Percentiles rank a stretch among this genome's conserved stretches.
Evolutionary conservation across 1,140 invertebrate genomes (phyloP).

Genomic region (Papilio polytes): DNA sequence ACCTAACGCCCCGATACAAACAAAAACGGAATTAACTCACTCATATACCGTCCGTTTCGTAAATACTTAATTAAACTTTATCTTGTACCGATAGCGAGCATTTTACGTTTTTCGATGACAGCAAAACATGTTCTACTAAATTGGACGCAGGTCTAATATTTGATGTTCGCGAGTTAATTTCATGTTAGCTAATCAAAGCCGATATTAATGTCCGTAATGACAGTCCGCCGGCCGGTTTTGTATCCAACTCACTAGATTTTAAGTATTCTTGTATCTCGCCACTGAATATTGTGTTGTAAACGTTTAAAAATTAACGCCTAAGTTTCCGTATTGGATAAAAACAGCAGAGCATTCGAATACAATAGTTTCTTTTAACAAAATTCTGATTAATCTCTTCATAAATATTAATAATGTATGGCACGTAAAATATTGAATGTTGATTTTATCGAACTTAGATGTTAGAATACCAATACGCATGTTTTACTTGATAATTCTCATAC

Average conservation of each 20-base stretch:
- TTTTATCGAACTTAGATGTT: not conserved
- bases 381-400: not conserved
- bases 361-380: not conserved
- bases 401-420: not conserved
- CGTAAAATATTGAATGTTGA: not conserved
- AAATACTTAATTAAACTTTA: slow-evolving; percentile 48
- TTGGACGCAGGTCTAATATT: not conserved
- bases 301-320: not conserved
- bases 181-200: slow-evolving; percentile 12
- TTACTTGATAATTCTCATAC: not conserved
- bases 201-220: slow-evolving; percentile 1
- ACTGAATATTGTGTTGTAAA: not conserved
- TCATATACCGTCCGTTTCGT: slow-evolving; percentile 45
- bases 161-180: slow-evolving; percentile 4
- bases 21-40: slow-evolving; percentile 75
- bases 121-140: slow-evolving; percentile 19
- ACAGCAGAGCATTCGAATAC: not conserved
- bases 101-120: not conserved
- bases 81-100: slow-evolving; percentile 28
- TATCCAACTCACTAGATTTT: not conserved
- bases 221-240: not conserved
- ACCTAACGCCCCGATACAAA: slow-evolving; percentile 70
- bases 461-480: not conserved
- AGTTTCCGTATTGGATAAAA: not conserved
- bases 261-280: not conserved